A percentile compares a stretch with the other conserved stretches of the same genome.
phyloP scores from a whole-genome alignment of 2,888 invertebrate species.

The Hypselothyrea guttata region DNA sequence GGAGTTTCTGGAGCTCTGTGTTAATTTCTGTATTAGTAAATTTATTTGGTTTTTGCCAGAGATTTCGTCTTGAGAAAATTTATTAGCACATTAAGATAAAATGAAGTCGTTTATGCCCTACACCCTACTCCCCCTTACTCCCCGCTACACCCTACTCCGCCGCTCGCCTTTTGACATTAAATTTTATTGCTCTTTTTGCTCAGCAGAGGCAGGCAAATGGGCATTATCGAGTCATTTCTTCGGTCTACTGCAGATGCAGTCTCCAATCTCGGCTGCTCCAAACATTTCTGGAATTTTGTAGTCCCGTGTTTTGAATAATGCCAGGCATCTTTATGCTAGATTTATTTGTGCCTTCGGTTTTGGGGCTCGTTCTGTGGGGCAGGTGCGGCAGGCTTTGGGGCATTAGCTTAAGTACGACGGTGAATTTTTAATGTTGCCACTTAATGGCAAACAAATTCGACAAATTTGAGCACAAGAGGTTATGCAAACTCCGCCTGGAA shows the following conservation, averaged over 20 bases:
- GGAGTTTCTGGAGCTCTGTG: conserved; percentile 27
- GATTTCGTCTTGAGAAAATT: conserved; percentile 78
- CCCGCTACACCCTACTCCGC: too few species aligned
- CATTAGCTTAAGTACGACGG: conserved; percentile 18
- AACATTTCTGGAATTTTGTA: conserved; percentile 63
- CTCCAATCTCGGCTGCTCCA: conserved; percentile 26
- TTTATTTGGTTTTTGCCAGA: conserved; percentile 76
- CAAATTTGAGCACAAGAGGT: conserved; percentile 28
- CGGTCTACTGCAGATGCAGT: background rate
- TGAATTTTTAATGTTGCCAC: conserved; percentile 21
- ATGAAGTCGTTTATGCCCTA: conserved; percentile 71
- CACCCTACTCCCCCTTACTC: too few species aligned
- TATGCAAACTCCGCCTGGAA: background rate
- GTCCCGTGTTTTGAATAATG: conserved; percentile 71
- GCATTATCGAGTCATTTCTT: conserved; percentile 39
- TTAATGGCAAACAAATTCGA: conserved; percentile 42
- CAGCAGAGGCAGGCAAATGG: conserved; percentile 26
- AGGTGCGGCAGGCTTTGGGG: conserved; percentile 38
- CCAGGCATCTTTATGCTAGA: conserved; percentile 58
- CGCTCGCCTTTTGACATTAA: conserved; percentile 59
- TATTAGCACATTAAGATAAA: conserved; percentile 82
- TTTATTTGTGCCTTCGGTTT: conserved; percentile 52
- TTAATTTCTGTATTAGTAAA: conserved; percentile 70
- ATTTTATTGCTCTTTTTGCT: conserved; percentile 74
- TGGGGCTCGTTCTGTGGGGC: conserved; percentile 36